Evolutionary conservation across 2,797 vertebrate genomes (phyloP).

Genomic region (Halcyon chelicuti): DNA sequence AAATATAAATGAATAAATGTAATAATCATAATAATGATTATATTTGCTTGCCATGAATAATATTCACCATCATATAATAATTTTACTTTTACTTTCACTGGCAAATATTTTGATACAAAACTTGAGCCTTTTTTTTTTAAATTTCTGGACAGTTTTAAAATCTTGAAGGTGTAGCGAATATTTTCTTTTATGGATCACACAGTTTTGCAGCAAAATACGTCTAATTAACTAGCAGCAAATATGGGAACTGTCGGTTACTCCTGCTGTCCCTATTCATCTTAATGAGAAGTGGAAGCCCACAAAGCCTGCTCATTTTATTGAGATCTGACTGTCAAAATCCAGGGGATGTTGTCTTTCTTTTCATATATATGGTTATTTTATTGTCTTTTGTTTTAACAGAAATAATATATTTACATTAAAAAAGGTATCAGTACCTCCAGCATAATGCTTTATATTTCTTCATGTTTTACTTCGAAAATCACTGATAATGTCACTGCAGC

Average conservation of each 20-base stretch:
- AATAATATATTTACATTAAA: neutral
- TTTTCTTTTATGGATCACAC: neutral
- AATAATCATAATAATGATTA: neutral
- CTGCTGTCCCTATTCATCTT: neutral
- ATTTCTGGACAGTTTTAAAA: neutral
- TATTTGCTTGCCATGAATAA: neutral
- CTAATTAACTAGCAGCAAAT: neutral
- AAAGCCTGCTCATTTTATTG: neutral
- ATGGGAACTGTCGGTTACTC: neutral
- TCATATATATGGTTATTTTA: neutral
- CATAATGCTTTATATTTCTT: neutral
- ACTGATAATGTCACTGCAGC: neutral
- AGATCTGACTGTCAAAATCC: neutral
- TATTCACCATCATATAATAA: neutral
- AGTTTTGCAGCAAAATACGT: neutral
- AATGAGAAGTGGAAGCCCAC: neutral
- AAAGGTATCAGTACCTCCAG: neutral
- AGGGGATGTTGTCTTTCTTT: neutral
- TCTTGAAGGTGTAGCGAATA: neutral
- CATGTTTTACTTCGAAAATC: neutral
- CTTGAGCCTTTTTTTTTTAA: accelerated
- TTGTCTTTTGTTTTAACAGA: neutral
- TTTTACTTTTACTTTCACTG: neutral
- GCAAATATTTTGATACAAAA: neutral
- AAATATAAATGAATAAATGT: neutral